Evolutionary conservation across 2,113 vertebrate species (phyloP), one percentile per base, ranked within the genome.

Genomic region (Struthidea cinerea): DNA sequence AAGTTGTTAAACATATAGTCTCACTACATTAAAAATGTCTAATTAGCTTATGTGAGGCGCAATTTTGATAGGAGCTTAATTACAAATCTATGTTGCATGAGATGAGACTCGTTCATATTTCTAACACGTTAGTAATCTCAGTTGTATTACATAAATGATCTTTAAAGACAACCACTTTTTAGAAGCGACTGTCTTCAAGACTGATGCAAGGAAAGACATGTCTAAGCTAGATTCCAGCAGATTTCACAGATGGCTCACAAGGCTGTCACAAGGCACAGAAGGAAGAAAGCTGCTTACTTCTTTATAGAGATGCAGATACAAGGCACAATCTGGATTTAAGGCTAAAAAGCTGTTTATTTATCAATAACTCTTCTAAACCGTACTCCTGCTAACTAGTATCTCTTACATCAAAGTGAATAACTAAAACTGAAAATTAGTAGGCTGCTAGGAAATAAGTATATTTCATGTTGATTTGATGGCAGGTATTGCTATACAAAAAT

Each of bases 231-330:
- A 55, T 91, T 92, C 82, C 87, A 94, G 61, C 22, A 95, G 41
- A 93, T 87, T 82, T 94, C 87, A 95, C 93, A 93, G 91, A 91
- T 87, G 82, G 75, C 39, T 93, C 67, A 95, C 50, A 88, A 82
- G 70, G 61, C 89, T 95, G 87, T 95, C 81, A 83, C 61, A 85
- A 87, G 57, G 55, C 81, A 95, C 39, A 87, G 61, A 50, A 87
- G n/a, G 44, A 87, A 93, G 22, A 35, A 75, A 85, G 82, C 63
- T 85, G 56, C 56, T 92, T 89, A 50, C 65, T 91, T 85, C 87
- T 89, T 79, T 39, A 93, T 11, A 75, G 37, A 8, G 4, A 63
- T 23, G 42, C 39, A 85, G 74, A 28, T 39, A n/a, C 9, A 32
- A 82, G 60, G 23, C 24, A 46, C 63, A 95, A n/a, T 89, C 68